Evolutionary conservation across 2,797 vertebrate genomes (phyloP).

Genomic region (Pyrocephalus nanus): DNA sequence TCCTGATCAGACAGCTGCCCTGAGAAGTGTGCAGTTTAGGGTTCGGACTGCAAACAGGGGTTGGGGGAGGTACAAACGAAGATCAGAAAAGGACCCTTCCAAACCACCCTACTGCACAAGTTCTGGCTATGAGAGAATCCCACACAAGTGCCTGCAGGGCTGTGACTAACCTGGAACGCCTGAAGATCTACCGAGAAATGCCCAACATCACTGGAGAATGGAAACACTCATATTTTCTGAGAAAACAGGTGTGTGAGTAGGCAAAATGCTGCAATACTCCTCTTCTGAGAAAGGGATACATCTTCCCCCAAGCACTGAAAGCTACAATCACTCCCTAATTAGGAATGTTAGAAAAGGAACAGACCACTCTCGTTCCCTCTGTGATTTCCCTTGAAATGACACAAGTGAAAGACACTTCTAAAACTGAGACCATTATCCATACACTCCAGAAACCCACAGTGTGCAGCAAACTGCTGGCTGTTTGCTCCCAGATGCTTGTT

Average conservation of each 20-base stretch:
- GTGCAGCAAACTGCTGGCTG: not conserved
- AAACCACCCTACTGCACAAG: rapidly evolving
- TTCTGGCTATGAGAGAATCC: not conserved
- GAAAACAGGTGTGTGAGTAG: not conserved
- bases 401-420: not conserved
- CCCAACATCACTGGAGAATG: not conserved
- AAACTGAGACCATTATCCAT: not conserved
- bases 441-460: not conserved
- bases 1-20: not conserved
- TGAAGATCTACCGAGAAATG: not conserved
- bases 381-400: not conserved
- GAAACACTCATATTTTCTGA: not conserved
- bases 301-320: not conserved
- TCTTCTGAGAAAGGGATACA: not conserved
- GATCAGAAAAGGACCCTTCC: not conserved
- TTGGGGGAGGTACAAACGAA: not conserved
- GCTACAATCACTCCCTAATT: not conserved
- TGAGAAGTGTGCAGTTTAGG: not conserved
- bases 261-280: not conserved
- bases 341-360: not conserved
- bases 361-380: not conserved
- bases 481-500: not conserved
- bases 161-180: not conserved
- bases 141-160: not conserved
- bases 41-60: not conserved